A percentile compares a stretch with the other conserved stretches of the same genome.
Evolutionary conservation across 2,888 invertebrate genomes (phyloP).

Genomic region (Nomada ferruginata): DNA sequence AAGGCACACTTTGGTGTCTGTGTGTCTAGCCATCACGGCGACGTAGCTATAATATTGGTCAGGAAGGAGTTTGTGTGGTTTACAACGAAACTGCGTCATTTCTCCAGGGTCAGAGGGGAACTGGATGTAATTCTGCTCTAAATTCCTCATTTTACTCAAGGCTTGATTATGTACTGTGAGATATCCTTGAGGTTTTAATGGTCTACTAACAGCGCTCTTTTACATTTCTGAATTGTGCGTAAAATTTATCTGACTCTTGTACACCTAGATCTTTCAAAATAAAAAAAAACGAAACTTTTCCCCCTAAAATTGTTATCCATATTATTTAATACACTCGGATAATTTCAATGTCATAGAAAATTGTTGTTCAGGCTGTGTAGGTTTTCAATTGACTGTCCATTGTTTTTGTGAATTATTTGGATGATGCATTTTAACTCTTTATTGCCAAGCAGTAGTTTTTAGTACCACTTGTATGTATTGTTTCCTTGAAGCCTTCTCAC

Average conservation of each 20-base stretch:
- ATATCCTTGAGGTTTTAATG: constrained; percentile 19
- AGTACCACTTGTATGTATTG: too few relatives aligned
- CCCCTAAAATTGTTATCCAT: too few relatives aligned
- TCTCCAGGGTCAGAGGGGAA: constrained; percentile 39
- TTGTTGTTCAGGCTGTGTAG: too few relatives aligned
- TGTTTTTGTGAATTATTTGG: too few relatives aligned
- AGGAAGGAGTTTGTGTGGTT: constrained; percentile 45
- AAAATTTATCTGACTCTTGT: neutral
- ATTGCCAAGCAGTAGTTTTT: too few relatives aligned
- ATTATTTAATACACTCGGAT: too few relatives aligned
- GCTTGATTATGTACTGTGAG: neutral
- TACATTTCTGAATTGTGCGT: neutral
- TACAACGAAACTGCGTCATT: constrained; percentile 50
- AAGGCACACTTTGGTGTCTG: neutral
- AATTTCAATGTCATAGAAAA: too few relatives aligned
- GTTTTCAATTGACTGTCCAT: too few relatives aligned
- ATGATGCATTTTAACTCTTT: too few relatives aligned
- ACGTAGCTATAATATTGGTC: constrained; percentile 8
- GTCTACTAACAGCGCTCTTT: neutral
- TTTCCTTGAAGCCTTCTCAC: too few relatives aligned
- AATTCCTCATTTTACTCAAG: constrained; percentile 33
- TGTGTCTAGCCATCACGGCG: neutral
- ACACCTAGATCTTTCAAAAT: neutral
- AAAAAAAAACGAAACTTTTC: neutral
- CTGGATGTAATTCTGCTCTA: constrained; percentile 35